These are phyloP conservation scores for Scyliorhinus canicula DNA, from an alignment of 2,797 vertebrate species.

Conservation along the genomic window DNA sequence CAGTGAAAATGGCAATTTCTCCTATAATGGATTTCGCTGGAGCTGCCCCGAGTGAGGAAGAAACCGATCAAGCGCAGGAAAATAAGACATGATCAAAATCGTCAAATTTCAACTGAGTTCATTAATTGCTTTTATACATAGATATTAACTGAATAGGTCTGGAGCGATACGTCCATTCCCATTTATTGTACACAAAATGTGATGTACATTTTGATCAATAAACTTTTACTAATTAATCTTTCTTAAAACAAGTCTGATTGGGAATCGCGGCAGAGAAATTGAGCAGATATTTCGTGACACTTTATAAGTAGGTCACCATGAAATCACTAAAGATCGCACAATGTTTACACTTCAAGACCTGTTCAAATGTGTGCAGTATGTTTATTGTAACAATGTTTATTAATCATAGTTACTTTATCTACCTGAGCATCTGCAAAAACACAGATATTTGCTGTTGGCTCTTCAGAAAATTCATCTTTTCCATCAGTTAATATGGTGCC, in stretches of 20 bases:
- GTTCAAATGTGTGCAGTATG: neutral
- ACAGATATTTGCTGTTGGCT: slow-evolving; percentile 81
- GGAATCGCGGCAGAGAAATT: neutral
- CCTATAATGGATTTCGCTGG: neutral
- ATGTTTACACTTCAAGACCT: neutral
- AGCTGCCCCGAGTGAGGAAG: neutral
- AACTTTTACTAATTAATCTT: neutral
- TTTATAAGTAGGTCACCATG: neutral
- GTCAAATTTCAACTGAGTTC: neutral
- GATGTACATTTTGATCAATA: neutral
- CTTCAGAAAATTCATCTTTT: slow-evolving; percentile 69
- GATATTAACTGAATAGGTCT: neutral
- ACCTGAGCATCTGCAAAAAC: slow-evolving; percentile 95
- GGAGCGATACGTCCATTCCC: neutral
- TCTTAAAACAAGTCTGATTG: neutral
- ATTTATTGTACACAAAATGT: neutral
- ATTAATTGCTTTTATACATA: neutral
- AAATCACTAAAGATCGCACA: neutral
- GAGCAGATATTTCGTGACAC: neutral
- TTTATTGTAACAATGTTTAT: slow-evolving; percentile 10
- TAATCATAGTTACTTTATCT: neutral
- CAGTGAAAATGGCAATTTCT: neutral
- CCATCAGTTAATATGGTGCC: slow-evolving; percentile 92
- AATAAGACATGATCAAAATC: neutral
- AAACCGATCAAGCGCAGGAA: neutral